Conservation (phyloP, 2,888 invertebrate species). For the Conus canariensis region DNA sequence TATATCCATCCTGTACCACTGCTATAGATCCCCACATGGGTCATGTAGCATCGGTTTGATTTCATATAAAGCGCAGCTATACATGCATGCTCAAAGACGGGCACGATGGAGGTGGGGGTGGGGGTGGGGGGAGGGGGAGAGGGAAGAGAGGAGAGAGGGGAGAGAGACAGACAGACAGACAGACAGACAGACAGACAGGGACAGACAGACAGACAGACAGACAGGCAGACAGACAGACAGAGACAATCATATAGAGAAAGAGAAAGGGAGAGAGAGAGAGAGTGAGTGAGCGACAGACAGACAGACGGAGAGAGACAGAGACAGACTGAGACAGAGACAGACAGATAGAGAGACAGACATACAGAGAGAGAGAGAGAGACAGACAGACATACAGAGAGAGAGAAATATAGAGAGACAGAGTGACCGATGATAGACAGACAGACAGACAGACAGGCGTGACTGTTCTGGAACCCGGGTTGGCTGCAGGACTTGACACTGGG, state of each 20-base stretch:
- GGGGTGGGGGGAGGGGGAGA: background rate
- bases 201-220: background rate
- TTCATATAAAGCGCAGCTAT: too few relatives aligned
- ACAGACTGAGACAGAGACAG: background rate
- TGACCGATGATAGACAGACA: background rate
- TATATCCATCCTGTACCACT: too few relatives aligned
- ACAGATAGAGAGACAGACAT: background rate
- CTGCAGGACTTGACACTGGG: too few relatives aligned
- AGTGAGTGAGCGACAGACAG: too few relatives aligned
- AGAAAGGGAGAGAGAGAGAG: too few relatives aligned
- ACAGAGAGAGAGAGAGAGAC: background rate
- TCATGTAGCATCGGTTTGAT: too few relatives aligned
- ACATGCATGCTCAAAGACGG: too few relatives aligned
- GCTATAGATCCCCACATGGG: too few relatives aligned
- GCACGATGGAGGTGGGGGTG: background rate
- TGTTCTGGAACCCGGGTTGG: too few relatives aligned
- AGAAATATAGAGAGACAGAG: background rate
- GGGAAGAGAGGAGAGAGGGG: background rate
- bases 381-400: background rate
- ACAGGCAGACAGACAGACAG: too few relatives aligned
- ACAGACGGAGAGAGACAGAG: background rate
- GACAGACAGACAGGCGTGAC: too few relatives aligned
- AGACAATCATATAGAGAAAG: too few relatives aligned
- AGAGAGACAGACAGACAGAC: background rate
- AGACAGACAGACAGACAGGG: background rate